phyloP scores from a whole-genome alignment of 2,113 vertebrate species.

The Speoplatyrhinus poulsoni region DNA sequence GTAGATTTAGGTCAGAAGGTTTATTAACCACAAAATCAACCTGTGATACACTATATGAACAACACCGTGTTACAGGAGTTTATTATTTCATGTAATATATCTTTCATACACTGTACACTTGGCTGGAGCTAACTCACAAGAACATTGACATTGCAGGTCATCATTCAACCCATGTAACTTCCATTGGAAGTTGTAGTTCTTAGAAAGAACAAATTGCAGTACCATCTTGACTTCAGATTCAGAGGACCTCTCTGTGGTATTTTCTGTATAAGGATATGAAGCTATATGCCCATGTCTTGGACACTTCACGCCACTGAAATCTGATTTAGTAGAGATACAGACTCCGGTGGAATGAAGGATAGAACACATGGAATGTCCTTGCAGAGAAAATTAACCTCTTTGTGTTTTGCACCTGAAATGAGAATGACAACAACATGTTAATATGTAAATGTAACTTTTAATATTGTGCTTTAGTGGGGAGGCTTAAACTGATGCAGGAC shows the following conservation, averaged over 20 bases:
- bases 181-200: background rate
- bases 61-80: background rate
- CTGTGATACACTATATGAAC: background rate
- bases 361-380: conserved; percentile 81
- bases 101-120: background rate
- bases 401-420: conserved; percentile 21
- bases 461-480: conserved; percentile 15
- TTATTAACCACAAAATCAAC: conserved; percentile 50
- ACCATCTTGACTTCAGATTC: conserved; percentile 6
- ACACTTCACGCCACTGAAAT: conserved; percentile 99
- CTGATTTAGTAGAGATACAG: conserved; percentile 91
- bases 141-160: background rate
- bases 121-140: background rate
- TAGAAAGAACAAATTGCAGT: background rate
- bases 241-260: conserved; percentile 5
- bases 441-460: conserved; percentile 30
- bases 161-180: background rate
- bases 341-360: conserved; percentile 99
- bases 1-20: conserved; percentile 30
- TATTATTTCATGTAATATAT: background rate
- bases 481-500: conserved; percentile 24
- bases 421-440: conserved; percentile 9
- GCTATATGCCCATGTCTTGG: conserved; percentile 86
- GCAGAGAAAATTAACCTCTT: conserved; percentile 4
- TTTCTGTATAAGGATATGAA: conserved; percentile 10